phyloP scores from a whole-genome alignment of 2,113 vertebrate species.

The Nycticorax nycticorax region DNA sequence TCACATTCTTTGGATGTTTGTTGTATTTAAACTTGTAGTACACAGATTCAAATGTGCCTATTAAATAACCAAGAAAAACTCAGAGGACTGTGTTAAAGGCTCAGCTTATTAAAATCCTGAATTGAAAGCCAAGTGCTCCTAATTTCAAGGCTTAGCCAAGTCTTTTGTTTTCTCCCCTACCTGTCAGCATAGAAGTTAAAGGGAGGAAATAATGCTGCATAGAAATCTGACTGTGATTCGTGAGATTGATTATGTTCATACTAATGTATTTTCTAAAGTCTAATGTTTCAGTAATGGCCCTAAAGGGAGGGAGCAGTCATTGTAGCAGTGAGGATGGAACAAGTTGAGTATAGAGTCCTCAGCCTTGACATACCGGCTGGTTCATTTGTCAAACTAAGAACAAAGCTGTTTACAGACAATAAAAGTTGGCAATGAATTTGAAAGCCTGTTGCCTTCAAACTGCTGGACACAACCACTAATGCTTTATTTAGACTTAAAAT shows the following conservation, averaged over 20 bases:
- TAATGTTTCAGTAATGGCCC: slow-evolving; percentile 54
- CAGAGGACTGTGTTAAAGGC: background rate
- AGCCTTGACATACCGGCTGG: slow-evolving; percentile 47
- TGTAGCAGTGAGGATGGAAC: slow-evolving; percentile 26
- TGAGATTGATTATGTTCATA: slow-evolving; percentile 38
- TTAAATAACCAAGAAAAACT: background rate
- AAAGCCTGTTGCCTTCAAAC: slow-evolving; percentile 49
- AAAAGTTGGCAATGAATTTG: slow-evolving; percentile 34
- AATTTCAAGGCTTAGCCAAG: background rate
- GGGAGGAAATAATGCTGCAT: slow-evolving; percentile 16
- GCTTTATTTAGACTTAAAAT: slow-evolving; percentile 51
- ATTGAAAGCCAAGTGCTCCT: background rate
- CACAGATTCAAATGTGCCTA: background rate
- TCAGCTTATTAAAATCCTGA: background rate
- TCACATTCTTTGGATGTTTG: background rate
- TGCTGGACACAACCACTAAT: background rate
- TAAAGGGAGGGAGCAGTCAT: slow-evolving; percentile 52
- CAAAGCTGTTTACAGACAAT: slow-evolving; percentile 61
- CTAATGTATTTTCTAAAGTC: slow-evolving; percentile 58
- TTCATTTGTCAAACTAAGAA: slow-evolving; percentile 67
- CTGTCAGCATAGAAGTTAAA: background rate
- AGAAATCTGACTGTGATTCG: slow-evolving; percentile 41
- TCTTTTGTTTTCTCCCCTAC: background rate
- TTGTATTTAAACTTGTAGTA: background rate
- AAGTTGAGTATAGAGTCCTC: slow-evolving; percentile 33